These are phyloP conservation scores for Neopipo cinnamomea DNA, from an alignment of 2,113 vertebrate species.

Conservation along the genomic window DNA sequence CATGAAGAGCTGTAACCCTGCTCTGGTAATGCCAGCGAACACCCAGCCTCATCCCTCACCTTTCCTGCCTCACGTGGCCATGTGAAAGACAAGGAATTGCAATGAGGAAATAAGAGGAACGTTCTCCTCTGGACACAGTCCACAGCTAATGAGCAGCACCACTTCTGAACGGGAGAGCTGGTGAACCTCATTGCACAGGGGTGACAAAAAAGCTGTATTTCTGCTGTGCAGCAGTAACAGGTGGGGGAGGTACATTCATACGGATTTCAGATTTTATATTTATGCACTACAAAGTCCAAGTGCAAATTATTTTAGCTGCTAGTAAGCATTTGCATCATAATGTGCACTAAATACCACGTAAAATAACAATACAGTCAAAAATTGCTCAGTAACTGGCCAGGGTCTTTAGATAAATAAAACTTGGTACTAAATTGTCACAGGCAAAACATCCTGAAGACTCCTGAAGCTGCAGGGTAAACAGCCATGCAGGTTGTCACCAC, in stretches of 20 bases:
- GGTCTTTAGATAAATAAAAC: neutral
- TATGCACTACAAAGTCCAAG: neutral
- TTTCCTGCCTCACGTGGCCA: neutral
- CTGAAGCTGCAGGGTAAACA: neutral
- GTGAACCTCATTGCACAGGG: neutral
- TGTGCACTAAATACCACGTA: neutral
- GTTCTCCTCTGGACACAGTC: neutral
- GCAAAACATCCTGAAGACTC: neutral
- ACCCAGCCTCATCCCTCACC: neutral
- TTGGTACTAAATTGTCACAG: neutral
- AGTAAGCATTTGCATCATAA: neutral
- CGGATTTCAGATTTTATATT: neutral
- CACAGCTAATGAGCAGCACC: neutral
- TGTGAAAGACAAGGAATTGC: neutral
- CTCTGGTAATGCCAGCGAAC: neutral
- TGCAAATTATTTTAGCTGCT: neutral
- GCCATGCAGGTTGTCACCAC: neutral
- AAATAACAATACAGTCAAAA: neutral
- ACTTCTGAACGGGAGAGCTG: neutral
- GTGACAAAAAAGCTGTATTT: neutral
- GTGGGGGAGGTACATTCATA: accelerated
- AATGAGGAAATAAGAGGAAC: neutral
- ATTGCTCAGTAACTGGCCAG: neutral
- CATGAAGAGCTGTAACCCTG: neutral
- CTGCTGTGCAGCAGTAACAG: neutral